Evolutionary conservation across 2,113 vertebrate genomes (phyloP), one percentile per base, ranked within the genome.

Genomic region (Anguilla rostrata): DNA sequence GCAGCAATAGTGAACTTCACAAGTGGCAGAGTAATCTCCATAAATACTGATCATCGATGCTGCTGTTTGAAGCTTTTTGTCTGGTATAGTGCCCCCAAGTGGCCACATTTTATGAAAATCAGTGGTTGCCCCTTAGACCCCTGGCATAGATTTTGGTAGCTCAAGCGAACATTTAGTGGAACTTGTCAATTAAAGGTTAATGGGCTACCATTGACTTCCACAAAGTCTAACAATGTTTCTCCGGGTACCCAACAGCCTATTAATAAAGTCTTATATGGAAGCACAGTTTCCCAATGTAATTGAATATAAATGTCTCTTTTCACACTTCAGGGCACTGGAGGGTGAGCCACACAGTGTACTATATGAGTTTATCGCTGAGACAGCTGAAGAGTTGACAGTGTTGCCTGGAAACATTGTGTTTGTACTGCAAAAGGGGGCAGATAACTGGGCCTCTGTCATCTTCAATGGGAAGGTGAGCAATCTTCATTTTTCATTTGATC

Each of bases 401-500:
- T 95, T 98, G 92, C 97, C 98, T 0, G 98, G 98, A 39, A 99
- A 99, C 86, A 96, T 99, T 0, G 98, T 99, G 88, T 99, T 99
- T 91, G 97, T 99, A 63, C 92, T 99, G 92, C 95, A 97, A 92
- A 99, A 96, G 87, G 97, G 96, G 40, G 91, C 92, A 0, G 98
- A 99, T 89, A 99, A 98, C 90, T 99, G 98, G 98, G 98, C 98
- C 0, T 98, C 97, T 0, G 97, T 99, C 89, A 91, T 98, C 89
- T 99, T 99, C 93, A 99, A 99, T 0, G 97, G 95, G 88, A 96
- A 98, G 96, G 98, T 98, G 94, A 86, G 12, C 6, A 6, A n/a
- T 34, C 71, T 57, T 16, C n/a, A 22, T 78, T 26, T 29, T 26
- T 26, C n/a, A 34, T 78, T 78, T 26, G n/a, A 34, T 34, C 34